Evolutionary conservation across 2,797 vertebrate genomes (phyloP), one percentile per base, ranked within the genome.

Genomic region (Menidia menidia): DNA sequence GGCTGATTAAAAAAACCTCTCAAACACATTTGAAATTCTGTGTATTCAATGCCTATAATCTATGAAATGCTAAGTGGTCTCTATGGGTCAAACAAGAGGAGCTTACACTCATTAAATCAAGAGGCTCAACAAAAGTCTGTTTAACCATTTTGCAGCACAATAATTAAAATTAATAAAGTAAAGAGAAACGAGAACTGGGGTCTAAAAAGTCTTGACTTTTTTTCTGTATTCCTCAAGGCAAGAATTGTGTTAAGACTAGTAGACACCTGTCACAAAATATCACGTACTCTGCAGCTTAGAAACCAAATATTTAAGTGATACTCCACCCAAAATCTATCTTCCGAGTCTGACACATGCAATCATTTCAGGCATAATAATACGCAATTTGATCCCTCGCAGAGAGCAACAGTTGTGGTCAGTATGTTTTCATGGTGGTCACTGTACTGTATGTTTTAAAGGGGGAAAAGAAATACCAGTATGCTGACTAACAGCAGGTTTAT

Each of bases 1-100:
- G 60, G 19, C 77, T 43, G 71, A 83, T 84, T 79, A 61, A 39
- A 39, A 39, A 71, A 84, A 81, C 58, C 3, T 32, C 58, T 52
- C 25, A 32, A 66, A 71, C 44, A 59, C 52, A 73, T 66, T 60
- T 47, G 65, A 75, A 73, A 14, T 35, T 3, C 30, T 33, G 41
- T 77, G 63, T 52, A 68, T 56, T 73, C 56, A 71, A 60, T 78
- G 45, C n/a, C 45, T 47, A 39, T 39, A 39, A 39, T 39, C 6
- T 6, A 39, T 39, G 6, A n/a, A 18, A 15, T 45, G 4, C 43
- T 39, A 2, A 13, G 52, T n/a, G 68, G n/a, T 3, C 25, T 61
- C 56, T 57, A 30, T 53, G 33, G 30, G 4, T 33, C 39, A 30
- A 18, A 31, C 43, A 12, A 31, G 53, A 45, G 60, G 70, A 4